A percentile compares a stretch with the other conserved stretches of the same genome.
Evolutionary conservation across 2,113 vertebrate genomes (phyloP).

Genomic region (Sinocyclocheilus anophthalmus): DNA sequence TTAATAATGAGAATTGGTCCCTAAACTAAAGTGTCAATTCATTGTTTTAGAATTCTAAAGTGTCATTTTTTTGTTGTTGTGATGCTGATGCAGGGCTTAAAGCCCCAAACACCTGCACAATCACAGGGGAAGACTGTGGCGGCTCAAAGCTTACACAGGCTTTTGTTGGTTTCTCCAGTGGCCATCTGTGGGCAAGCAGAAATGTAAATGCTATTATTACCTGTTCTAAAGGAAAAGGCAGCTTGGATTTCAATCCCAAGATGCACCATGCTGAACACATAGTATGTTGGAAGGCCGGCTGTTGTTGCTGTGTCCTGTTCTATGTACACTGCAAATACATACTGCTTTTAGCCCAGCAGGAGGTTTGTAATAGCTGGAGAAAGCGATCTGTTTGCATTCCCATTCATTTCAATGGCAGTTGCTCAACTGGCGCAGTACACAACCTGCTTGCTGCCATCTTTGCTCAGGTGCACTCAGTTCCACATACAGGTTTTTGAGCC

Average conservation of each 20-base stretch:
- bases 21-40: too few relatives aligned
- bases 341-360: neutral
- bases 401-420: neutral
- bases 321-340: neutral
- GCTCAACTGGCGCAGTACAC: neutral
- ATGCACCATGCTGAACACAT: neutral
- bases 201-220: neutral
- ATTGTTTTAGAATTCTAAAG: too few relatives aligned
- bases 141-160: neutral
- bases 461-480: neutral
- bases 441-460: neutral
- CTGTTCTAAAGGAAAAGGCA: neutral
- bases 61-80: too few relatives aligned
- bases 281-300: neutral
- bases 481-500: neutral
- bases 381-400: neutral
- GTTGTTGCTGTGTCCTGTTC: neutral
- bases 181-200: neutral
- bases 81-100: too few relatives aligned
- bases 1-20: too few relatives aligned
- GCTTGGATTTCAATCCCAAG: neutral
- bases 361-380: neutral
- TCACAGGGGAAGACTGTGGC: neutral
- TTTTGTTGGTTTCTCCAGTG: neutral
- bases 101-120: too few relatives aligned